Evolutionary conservation across 2,888 invertebrate genomes (phyloP).

Genomic region (Euplagia quadripunctaria): DNA sequence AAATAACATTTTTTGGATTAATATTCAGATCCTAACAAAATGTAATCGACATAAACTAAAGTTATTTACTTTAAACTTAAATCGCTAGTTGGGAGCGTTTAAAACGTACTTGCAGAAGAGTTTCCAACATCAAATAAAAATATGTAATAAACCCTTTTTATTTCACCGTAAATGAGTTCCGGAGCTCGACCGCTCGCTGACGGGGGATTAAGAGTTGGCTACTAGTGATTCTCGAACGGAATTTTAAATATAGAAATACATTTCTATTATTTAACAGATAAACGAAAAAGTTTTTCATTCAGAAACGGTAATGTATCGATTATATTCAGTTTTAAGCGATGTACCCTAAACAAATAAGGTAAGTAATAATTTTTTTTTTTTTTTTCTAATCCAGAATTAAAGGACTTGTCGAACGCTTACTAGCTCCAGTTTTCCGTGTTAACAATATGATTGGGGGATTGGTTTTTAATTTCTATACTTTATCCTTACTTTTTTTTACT

Average conservation of each 20-base stretch:
- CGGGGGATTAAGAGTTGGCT: slow-evolving; percentile 65
- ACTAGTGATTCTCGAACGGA: slow-evolving; percentile 48
- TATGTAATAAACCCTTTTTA: slow-evolving; percentile 80
- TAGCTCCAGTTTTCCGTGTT: too few species aligned
- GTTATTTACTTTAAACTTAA: slow-evolving; percentile 32
- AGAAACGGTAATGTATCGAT: background rate
- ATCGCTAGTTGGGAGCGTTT: slow-evolving; percentile 50
- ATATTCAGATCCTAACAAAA: background rate
- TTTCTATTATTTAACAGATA: background rate
- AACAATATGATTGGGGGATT: too few species aligned
- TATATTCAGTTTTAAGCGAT: background rate
- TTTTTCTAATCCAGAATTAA: too few species aligned
- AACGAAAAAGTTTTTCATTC: background rate
- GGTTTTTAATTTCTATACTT: too few species aligned
- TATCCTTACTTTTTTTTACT: too few species aligned
- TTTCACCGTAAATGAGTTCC: slow-evolving; percentile 78
- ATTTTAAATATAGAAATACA: background rate
- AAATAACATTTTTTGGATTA: background rate
- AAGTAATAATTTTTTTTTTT: too few species aligned
- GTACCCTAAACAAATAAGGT: too few species aligned
- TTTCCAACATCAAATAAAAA: slow-evolving; percentile 74
- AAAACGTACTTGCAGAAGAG: slow-evolving; percentile 45
- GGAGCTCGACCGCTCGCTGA: slow-evolving; percentile 70
- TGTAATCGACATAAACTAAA: slow-evolving; percentile 33
- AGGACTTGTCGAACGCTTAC: too few species aligned